These are phyloP conservation scores for Nesogale talazaci DNA, from an alignment of 2,113 vertebrate species.

Conservation along the genomic window DNA sequence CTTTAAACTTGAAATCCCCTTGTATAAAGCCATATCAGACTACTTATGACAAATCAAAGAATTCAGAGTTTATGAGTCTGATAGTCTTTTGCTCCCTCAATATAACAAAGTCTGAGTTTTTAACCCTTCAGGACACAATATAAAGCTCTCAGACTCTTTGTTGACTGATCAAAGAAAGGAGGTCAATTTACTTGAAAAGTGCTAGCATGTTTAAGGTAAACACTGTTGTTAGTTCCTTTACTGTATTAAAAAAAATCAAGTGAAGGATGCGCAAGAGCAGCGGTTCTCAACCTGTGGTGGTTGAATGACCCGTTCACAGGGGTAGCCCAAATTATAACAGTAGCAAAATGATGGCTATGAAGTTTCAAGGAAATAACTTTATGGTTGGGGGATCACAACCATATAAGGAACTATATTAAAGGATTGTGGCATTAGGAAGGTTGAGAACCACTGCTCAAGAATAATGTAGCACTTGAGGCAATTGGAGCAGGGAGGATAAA, in stretches of 20 bases:
- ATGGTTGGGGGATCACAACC: no score
- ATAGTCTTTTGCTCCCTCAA: constrained; percentile 32
- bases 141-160: neutral
- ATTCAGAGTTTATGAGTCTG: constrained; percentile 41
- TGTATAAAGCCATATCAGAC: constrained; percentile 41
- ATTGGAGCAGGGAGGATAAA: neutral
- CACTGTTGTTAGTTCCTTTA: constrained; percentile 38
- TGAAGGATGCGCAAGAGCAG: neutral
- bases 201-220: constrained; percentile 61
- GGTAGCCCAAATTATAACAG: no score
- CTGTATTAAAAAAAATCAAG: constrained; percentile 36
- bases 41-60: constrained; percentile 48
- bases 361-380: no score
- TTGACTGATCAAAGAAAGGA: constrained; percentile 54
- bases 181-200: constrained; percentile 59
- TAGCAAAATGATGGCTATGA: no score
- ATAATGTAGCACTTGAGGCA: neutral
- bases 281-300: no score
- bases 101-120: constrained; percentile 60
- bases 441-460: neutral
- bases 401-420: no score
- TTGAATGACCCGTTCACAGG: no score
- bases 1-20: neutral
- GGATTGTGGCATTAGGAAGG: no score
- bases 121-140: constrained; percentile 26